Evolutionary conservation across 2,113 vertebrate genomes (phyloP).

Genomic region (Struthio camelus): DNA sequence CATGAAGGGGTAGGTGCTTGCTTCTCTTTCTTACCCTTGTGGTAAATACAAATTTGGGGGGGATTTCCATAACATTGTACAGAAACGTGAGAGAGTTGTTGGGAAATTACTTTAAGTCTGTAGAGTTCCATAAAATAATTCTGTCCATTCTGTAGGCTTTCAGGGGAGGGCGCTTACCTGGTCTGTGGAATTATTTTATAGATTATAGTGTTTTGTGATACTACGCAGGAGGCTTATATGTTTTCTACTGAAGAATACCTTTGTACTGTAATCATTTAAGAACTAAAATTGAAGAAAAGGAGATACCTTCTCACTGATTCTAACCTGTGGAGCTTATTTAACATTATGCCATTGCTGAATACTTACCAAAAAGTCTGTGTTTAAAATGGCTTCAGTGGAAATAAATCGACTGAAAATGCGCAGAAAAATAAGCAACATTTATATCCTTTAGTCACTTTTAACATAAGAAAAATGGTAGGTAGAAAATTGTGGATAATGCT

Average conservation of each 20-base stretch:
- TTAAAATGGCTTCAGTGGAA: neutral
- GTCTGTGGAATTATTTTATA: neutral
- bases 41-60: too few species aligned
- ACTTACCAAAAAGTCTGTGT: neutral
- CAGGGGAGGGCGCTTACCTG: neutral
- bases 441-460: neutral
- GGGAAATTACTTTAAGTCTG: neutral
- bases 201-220: neutral
- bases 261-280: neutral
- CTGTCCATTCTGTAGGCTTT: neutral
- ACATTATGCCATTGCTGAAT: neutral
- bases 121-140: neutral
- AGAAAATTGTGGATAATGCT: neutral
- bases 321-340: neutral
- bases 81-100: neutral
- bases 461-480: neutral
- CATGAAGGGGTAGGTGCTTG: slow-evolving; percentile 60
- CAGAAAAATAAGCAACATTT: neutral
- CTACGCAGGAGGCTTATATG: neutral
- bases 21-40: neutral
- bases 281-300: neutral
- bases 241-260: neutral
- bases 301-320: neutral
- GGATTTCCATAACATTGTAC: neutral
- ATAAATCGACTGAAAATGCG: neutral